These are phyloP conservation scores for Melanotaenia nigrans DNA, from an alignment of 2,797 vertebrate species.

Conservation along the genomic window DNA sequence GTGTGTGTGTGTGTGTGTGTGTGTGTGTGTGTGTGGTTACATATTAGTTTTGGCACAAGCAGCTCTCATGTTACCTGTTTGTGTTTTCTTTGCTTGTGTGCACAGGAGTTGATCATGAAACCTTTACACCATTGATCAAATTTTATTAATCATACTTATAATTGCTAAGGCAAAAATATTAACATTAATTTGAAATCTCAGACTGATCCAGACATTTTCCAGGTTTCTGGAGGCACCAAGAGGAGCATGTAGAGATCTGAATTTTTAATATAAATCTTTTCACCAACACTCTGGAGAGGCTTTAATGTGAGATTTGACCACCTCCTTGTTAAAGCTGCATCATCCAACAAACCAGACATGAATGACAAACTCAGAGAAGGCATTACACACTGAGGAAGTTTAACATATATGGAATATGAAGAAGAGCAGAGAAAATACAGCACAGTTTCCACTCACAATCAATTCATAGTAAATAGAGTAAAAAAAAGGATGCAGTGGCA, in stretches of 20 bases:
- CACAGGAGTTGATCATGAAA: constrained; percentile 43
- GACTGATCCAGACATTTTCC: not conserved
- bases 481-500: not conserved
- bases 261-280: constrained; percentile 32
- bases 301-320: constrained; percentile 47
- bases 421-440: not conserved
- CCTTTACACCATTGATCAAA: constrained; percentile 47
- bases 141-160: constrained; percentile 47
- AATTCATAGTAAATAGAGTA: not conserved
- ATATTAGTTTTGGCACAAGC: constrained; percentile 32
- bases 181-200: constrained; percentile 41
- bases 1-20: constrained; percentile 31
- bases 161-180: constrained; percentile 37
- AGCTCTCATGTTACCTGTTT: constrained; percentile 42
- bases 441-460: not conserved
- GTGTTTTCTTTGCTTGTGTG: constrained; percentile 26
- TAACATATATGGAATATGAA: not conserved
- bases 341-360: constrained; percentile 23
- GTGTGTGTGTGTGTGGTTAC: constrained; percentile 24
- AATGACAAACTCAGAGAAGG: constrained; percentile 3
- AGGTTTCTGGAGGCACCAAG: constrained; percentile 7
- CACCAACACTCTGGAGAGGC: constrained; percentile 20
- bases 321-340: constrained; percentile 45
- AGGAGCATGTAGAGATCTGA: not conserved
- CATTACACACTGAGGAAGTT: no score